Percentiles rank a stretch among this genome's conserved stretches.
phyloP scores from a whole-genome alignment of 2,888 invertebrate species.

The Volucella inflata region DNA sequence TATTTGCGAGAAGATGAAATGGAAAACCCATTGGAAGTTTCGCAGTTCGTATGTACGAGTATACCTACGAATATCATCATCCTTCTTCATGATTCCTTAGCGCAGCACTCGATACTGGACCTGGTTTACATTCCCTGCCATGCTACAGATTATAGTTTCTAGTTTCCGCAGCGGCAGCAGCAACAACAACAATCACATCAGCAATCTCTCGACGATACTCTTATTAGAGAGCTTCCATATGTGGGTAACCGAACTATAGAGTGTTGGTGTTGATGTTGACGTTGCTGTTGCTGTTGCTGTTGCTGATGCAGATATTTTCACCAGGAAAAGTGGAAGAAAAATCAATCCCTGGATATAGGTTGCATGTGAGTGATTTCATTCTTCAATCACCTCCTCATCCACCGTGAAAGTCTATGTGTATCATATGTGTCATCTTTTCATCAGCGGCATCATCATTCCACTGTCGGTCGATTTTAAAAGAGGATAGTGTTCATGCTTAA shows the following conservation, averaged over 20 bases:
- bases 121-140: conserved; percentile 67
- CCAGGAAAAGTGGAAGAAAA: conserved; percentile 24
- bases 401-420: conserved; percentile 17
- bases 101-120: conserved; percentile 57
- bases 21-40: conserved; percentile 32
- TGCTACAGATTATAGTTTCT: conserved; percentile 26
- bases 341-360: conserved; percentile 58
- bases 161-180: conserved; percentile 6
- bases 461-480: conserved; percentile 11
- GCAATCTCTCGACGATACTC: conserved; percentile 14
- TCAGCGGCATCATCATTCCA: conserved; percentile 31
- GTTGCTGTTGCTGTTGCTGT: conserved; percentile 52
- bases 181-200: conserved; percentile 27
- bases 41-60: background rate
- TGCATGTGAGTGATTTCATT: conserved; percentile 37
- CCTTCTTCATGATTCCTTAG: background rate
- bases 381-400: conserved; percentile 10
- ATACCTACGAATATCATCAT: background rate
- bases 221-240: conserved; percentile 33
- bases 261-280: conserved; percentile 56
- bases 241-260: conserved; percentile 65
- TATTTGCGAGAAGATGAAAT: conserved; percentile 67
- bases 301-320: conserved; percentile 62
- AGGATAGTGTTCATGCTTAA: conserved; percentile 48
- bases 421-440: conserved; percentile 64